Percentiles rank a stretch among this genome's conserved stretches.
Conservation (phyloP, 2,888 invertebrate species). For the Holacanthella duospinosa region DNA sequence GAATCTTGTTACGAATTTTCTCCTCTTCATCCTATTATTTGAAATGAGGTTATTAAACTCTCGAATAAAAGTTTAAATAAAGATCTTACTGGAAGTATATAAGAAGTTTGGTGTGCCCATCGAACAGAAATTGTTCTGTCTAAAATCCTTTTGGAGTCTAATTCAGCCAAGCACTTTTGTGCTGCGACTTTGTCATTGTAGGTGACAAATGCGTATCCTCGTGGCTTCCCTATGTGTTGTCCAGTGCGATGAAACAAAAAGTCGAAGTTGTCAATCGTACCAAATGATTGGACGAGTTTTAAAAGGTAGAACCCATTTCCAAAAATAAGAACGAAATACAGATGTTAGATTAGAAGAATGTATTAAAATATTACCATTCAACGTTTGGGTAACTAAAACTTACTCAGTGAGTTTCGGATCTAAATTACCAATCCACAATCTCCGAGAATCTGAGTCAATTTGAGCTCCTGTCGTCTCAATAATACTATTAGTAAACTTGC, state of each 20-base stretch:
- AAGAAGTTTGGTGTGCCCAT: conserved; percentile 49
- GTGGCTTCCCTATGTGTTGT: conserved; percentile 58
- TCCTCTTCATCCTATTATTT: conserved; percentile 58
- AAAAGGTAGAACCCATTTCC: conserved; percentile 76
- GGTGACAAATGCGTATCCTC: conserved; percentile 89
- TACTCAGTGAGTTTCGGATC: conserved; percentile 88
- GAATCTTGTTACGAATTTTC: conserved; percentile 59
- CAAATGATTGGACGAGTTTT: conserved; percentile 91
- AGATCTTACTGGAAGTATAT: conserved; percentile 7
- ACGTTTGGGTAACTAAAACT: conserved; percentile 46
- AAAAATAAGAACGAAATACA: conserved; percentile 27
- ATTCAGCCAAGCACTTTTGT: conserved; percentile 55
- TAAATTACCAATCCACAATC: conserved; percentile 86
- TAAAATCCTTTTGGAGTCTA: conserved; percentile 65
- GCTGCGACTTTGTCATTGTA: conserved; percentile 60
- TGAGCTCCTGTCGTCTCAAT: not conserved
- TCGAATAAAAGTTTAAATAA: not conserved
- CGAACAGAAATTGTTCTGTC: conserved; percentile 65
- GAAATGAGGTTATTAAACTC: conserved; percentile 13
- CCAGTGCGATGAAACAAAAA: conserved; percentile 87
- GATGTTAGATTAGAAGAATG: not conserved
- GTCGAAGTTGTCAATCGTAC: conserved; percentile 88
- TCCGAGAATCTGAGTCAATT: not conserved
- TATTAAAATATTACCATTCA: not conserved
- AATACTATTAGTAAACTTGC: too few relatives aligned